phyloP scores from a whole-genome alignment of 2,797 vertebrate species.

The Melopsittacus undulatus region DNA sequence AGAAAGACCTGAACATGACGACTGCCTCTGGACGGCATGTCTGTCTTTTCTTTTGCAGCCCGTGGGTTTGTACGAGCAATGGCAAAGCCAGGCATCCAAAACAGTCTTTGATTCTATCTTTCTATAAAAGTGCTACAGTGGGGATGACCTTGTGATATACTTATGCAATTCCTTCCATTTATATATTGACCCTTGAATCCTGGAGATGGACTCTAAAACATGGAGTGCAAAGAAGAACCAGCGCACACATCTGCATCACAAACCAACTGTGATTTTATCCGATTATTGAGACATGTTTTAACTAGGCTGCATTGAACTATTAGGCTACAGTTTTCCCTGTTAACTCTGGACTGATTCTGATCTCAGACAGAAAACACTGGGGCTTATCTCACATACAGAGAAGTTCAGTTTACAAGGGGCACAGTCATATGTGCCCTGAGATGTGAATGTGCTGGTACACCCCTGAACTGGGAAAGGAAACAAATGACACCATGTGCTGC shows the following conservation, averaged over 20 bases:
- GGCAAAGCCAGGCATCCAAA: background rate
- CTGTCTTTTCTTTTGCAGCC: background rate
- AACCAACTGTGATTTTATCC: background rate
- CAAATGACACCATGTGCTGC: background rate
- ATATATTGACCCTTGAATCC: background rate
- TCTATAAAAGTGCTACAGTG: background rate
- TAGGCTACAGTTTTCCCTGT: background rate
- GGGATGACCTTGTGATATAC: background rate
- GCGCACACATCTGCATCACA: background rate
- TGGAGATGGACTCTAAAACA: background rate
- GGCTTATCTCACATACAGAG: background rate
- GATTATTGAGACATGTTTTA: background rate
- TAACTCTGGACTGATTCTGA: background rate
- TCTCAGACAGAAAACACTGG: background rate
- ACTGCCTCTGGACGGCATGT: conserved; percentile 35
- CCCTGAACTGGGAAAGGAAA: conserved; percentile 3
- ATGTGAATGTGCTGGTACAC: background rate
- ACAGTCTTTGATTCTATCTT: background rate
- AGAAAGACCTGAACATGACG: background rate
- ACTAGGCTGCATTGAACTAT: background rate
- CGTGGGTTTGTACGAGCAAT: background rate
- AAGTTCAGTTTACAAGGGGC: background rate
- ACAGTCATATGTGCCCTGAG: background rate
- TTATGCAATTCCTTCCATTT: background rate
- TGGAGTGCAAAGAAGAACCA: background rate